Evolutionary conservation across 2,113 vertebrate species (phyloP), one percentile per base, ranked within the genome.

Genomic region (Mionectes macconnelli): DNA sequence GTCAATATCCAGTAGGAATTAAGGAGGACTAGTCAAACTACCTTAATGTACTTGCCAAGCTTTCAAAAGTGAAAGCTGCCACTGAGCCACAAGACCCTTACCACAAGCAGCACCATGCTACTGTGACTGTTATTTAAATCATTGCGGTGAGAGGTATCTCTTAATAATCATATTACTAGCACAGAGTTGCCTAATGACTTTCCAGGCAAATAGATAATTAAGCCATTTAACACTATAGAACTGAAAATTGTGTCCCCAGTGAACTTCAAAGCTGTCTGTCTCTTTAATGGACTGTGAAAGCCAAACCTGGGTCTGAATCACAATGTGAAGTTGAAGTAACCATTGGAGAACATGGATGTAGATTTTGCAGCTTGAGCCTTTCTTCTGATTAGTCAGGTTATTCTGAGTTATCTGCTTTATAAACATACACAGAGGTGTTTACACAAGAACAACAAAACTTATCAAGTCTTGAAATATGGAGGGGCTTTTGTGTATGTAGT

Each of bases 171-270:
- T 87, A 56, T 78, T 81, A 79, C 67, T 72, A 84, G 76, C 78
- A 35, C n/a, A 40, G 83, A 81, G 90, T 42, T 91, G 44, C 92
- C 79, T 84, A 94, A 96, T 96, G 92, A 82, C 66, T 93, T 96
- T 62, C 64, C 33, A 76, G 67, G 45, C 83, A 90, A 95, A 93
- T 81, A 93, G 90, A 78, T 90, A 89, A 94, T 95, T 93, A 95
- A 93, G 90, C 88, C 73, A 75, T 96, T 93, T 95, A 89, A 93
- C 4, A 25, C 69, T 73, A 4, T 0, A 66, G 88, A 93, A 92
- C 56, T 78, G 83, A 90, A 74, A 94, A 88, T 22, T 22, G 7
- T 81, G 76, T 94, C 94, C 88, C 85, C 40, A 81, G 88, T 0
- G 1, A 91, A 90, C 79, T 86, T 95, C 2, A 4, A 40, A 93